Conservation (phyloP, 2,888 invertebrate species). For the Tenthredo distinguenda region DNA sequence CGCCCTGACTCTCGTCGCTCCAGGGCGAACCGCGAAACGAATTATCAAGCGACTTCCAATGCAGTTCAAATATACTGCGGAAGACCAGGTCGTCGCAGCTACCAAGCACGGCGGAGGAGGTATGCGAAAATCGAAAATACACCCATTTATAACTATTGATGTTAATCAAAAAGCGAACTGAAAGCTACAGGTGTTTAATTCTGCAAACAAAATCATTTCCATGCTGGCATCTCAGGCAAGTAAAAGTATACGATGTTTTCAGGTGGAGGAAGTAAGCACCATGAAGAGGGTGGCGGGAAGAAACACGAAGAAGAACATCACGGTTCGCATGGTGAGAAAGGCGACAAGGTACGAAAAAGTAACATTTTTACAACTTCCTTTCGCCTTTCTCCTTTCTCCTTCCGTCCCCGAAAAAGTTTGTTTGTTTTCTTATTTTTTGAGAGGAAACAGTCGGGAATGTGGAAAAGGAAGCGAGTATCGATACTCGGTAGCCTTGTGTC, state of each 20-base stretch:
- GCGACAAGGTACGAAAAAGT: slow-evolving; percentile 65
- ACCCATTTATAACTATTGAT: neutral
- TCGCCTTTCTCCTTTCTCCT: neutral
- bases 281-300: slow-evolving; percentile 63
- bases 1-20: neutral
- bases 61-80: slow-evolving; percentile 61
- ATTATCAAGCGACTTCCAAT: slow-evolving; percentile 55
- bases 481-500: neutral
- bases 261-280: slow-evolving; percentile 59
- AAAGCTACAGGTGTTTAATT: neutral
- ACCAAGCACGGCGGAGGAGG: slow-evolving; percentile 60
- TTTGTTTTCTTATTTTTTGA: neutral
- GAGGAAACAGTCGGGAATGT: neutral
- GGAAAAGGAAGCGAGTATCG: neutral
- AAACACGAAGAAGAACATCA: slow-evolving; percentile 65
- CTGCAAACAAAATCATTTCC: neutral
- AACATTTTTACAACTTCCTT: neutral
- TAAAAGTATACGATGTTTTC: slow-evolving; percentile 47
- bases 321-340: slow-evolving; percentile 62
- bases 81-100: slow-evolving; percentile 67
- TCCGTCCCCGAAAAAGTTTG: neutral
- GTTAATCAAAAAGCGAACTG: neutral
- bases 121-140: neutral
- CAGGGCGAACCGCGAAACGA: slow-evolving; percentile 9
- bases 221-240: neutral